A percentile compares a stretch with the other conserved stretches of the same genome.
Evolutionary conservation across 2,113 vertebrate species (phyloP).

Genomic region (Peromyscus leucopus): DNA sequence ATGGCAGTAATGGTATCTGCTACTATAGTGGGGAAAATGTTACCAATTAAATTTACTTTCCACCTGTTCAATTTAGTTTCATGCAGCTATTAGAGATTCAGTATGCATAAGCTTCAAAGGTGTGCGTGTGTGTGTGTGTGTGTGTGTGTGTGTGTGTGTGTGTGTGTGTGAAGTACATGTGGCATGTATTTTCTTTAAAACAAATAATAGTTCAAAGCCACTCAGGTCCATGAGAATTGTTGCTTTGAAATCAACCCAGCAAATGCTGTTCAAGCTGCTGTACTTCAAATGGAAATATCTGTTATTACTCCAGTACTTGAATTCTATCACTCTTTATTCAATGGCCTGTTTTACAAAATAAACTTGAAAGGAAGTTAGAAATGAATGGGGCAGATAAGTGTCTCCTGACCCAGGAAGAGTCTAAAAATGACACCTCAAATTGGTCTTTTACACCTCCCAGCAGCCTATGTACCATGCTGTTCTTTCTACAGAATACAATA

Average conservation of each 20-base stretch:
- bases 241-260: constrained; percentile 51
- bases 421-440: not conserved
- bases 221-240: constrained; percentile 37
- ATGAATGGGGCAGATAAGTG: constrained; percentile 32
- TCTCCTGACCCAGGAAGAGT: not conserved
- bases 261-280: not conserved
- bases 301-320: not conserved
- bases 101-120: constrained; percentile 41
- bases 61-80: not conserved
- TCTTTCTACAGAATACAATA: not conserved
- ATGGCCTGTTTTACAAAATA: constrained; percentile 38
- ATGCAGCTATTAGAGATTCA: constrained; percentile 14
- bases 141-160: not conserved
- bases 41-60: not conserved
- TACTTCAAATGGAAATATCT: constrained; percentile 63
- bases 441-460: not conserved
- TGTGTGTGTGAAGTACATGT: constrained; percentile 21
- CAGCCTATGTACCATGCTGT: not conserved
- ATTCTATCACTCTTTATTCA: constrained; percentile 48
- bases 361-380: constrained; percentile 69
- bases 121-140: not conserved
- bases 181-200: constrained; percentile 68
- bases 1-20: not conserved
- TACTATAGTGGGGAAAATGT: not conserved
- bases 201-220: constrained; percentile 74